Evolutionary conservation across 2,113 vertebrate species (phyloP), one percentile per base, ranked within the genome.

Genomic region (Crotalus tigris): DNA sequence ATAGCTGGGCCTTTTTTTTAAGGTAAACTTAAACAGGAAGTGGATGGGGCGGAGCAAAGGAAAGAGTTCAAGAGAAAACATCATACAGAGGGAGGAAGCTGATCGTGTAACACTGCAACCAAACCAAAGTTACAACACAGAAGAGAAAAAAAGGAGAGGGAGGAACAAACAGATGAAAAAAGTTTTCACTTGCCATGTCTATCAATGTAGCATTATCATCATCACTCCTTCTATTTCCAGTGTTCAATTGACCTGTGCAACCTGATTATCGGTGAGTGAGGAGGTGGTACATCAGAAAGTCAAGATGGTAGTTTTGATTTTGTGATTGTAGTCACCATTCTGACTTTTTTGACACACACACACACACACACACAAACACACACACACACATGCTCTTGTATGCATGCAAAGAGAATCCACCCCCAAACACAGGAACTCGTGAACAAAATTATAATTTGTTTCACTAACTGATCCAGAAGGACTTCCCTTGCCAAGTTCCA

Each of bases 21-120:
- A 75, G 69, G 69, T 81, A 81, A 39, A 69, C 3, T 94, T 95
- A 94, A 94, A 81, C 86, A 94, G 97, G 95, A 94, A 96, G 88
- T 3, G 0, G 81, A 92, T 0, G 12, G 58, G 93, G 61, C 24
- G 19, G 1, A 9, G 46, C n/a, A 61, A 87, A 19, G 44, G 15
- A 44, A 33, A 58, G 85, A 51, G n/a, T 29, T 21, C 2, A 3
- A 51, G n/a, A 91, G 21, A 61, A 64, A 92, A 19, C 95, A 93
- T 94, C 95, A 93, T 86, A 95, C 26, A 10, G 11, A 46, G 44
- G 1, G 90, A 54, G 10, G 46, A 26, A 94, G 87, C 90, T 57
- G 90, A 95, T 91, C 3, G 0, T 0, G 13, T 0, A 8, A 92
- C 0, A 1, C 2, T 92, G 59, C 33, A 75, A 88, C 19, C 2